phyloP scores from a whole-genome alignment of 2,888 invertebrate species.

The Stratiomys singularior region DNA sequence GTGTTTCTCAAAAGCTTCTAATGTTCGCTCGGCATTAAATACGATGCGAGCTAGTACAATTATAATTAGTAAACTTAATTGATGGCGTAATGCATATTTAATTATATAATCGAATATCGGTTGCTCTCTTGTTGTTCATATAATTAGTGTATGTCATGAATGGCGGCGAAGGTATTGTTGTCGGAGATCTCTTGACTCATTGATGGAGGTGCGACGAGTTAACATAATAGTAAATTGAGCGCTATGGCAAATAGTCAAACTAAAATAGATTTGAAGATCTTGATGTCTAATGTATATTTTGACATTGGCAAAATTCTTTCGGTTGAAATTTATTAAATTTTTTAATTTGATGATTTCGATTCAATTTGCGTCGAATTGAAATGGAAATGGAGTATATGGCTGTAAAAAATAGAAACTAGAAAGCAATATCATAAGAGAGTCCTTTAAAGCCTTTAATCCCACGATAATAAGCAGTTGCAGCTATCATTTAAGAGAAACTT shows the following conservation, averaged over 20 bases:
- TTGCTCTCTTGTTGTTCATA: slow-evolving; percentile 55
- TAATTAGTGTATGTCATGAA: slow-evolving; percentile 56
- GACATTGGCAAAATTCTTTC: no score
- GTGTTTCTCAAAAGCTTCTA: slow-evolving; percentile 36
- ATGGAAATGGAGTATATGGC: no score
- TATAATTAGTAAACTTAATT: slow-evolving; percentile 55
- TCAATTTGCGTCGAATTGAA: no score
- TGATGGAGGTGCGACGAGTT: slow-evolving; percentile 8
- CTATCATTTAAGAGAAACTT: no score
- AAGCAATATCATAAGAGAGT: no score
- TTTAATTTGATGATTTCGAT: no score
- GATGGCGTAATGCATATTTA: slow-evolving; percentile 57
- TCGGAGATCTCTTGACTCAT: neutral
- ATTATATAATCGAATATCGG: slow-evolving; percentile 57
- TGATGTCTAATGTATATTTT: no score
- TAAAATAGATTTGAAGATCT: no score
- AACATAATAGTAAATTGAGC: neutral
- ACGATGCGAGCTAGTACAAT: slow-evolving; percentile 45
- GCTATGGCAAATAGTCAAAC: neutral
- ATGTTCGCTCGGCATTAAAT: slow-evolving; percentile 44
- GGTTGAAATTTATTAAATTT: no score
- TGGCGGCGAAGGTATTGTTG: slow-evolving; percentile 45
- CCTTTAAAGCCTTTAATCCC: no score
- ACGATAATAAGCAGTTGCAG: no score
- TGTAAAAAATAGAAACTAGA: no score